Percentiles rank a stretch among this genome's conserved stretches.
These are phyloP conservation scores for Leptopilina drosophilae DNA, from an alignment of 2,888 invertebrate genomes.

Conservation along the genomic window DNA sequence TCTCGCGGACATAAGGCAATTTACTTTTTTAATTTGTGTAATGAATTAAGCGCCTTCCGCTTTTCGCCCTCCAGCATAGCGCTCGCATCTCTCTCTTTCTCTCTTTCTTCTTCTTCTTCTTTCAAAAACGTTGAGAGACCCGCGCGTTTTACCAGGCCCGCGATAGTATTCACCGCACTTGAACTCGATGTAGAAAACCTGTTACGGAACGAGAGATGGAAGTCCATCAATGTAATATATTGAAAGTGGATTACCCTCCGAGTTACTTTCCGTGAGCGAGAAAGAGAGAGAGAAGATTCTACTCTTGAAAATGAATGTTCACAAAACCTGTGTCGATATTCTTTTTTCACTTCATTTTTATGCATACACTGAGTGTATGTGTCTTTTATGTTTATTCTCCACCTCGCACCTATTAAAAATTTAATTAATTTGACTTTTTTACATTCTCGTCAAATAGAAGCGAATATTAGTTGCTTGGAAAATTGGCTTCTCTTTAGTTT, in stretches of 20 bases:
- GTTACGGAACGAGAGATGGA: slow-evolving; percentile 29
- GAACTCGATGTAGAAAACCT: slow-evolving; percentile 36
- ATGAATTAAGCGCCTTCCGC: slow-evolving; percentile 70
- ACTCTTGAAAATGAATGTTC: slow-evolving; percentile 54
- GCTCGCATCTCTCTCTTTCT: slow-evolving; percentile 21
- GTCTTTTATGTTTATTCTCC: neutral
- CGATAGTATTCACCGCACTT: slow-evolving; percentile 28
- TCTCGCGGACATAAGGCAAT: slow-evolving; percentile 67
- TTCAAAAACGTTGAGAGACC: neutral
- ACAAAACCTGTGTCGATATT: slow-evolving; percentile 43
- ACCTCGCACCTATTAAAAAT: too few relatives aligned
- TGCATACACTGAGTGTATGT: neutral
- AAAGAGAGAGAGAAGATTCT: slow-evolving; percentile 44
- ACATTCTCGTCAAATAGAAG: too few relatives aligned
- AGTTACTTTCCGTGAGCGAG: slow-evolving; percentile 43
- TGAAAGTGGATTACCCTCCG: slow-evolving; percentile 55
- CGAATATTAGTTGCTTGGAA: too few relatives aligned
- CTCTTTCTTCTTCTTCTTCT: too few relatives aligned
- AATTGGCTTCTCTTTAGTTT: too few relatives aligned
- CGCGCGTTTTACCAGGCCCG: neutral
- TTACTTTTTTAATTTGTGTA: slow-evolving; percentile 75
- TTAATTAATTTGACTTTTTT: too few relatives aligned
- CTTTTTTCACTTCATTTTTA: slow-evolving; percentile 12
- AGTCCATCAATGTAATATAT: slow-evolving; percentile 47
- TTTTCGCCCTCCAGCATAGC: slow-evolving; percentile 21